A percentile compares a stretch with the other conserved stretches of the same genome.
phyloP scores from a whole-genome alignment of 2,113 vertebrate genomes.

The Corvus hawaiiensis region DNA sequence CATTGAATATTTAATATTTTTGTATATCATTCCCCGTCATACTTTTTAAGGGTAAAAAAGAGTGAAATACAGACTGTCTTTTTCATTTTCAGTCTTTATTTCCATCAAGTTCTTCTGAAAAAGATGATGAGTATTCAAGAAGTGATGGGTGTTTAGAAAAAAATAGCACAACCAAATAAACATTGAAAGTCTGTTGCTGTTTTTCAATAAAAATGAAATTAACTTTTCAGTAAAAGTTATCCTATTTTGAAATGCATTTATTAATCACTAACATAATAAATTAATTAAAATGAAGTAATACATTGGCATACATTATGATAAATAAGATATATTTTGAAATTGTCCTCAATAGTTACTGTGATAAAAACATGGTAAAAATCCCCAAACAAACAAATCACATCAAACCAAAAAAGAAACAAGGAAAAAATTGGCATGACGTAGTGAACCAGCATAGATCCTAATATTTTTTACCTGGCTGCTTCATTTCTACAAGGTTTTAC shows the following conservation, averaged over 20 bases:
- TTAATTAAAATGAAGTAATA: neutral
- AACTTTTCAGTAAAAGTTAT: neutral
- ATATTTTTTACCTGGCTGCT: neutral
- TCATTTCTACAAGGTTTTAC: neutral
- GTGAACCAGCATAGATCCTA: neutral
- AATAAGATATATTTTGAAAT: neutral
- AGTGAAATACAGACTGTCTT: neutral
- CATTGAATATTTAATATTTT: constrained; percentile 38
- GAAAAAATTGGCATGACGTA: neutral
- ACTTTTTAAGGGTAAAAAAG: neutral
- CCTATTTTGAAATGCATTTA: neutral
- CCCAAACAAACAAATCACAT: neutral
- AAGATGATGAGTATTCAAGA: neutral
- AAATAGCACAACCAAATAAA: neutral
- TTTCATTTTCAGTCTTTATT: constrained; percentile 7
- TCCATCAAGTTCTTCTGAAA: neutral
- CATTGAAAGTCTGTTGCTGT: neutral
- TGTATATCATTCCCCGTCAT: neutral
- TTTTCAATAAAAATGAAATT: neutral
- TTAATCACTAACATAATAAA: neutral
- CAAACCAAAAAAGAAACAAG: neutral
- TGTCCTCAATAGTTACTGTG: neutral
- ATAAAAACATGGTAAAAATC: neutral
- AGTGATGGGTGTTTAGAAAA: neutral
- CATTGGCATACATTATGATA: neutral